These are phyloP conservation scores for Microplitis manilae DNA, from an alignment of 2,888 invertebrate species.

Conservation along the genomic window DNA sequence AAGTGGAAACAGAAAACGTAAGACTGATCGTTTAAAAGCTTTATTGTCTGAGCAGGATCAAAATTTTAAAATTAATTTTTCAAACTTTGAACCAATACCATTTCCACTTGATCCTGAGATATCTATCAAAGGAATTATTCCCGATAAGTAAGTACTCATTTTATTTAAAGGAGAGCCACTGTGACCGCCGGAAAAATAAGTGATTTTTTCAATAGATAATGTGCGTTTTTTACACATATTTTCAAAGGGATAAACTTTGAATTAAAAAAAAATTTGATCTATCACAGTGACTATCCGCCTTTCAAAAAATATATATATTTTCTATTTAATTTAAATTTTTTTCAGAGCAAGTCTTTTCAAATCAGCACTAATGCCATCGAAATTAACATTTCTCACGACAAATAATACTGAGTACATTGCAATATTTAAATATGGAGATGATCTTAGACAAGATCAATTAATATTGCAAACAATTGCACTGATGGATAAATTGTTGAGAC, in stretches of 20 bases:
- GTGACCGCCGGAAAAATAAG: too few species aligned
- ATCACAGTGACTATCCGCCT: neutral
- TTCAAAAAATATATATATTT: neutral
- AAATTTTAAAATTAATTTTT: constrained; percentile 89
- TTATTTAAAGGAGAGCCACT: constrained; percentile 4
- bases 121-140: constrained; percentile 88
- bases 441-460: constrained; percentile 96
- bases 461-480: constrained; percentile 98
- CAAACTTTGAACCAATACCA: constrained; percentile 92
- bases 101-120: constrained; percentile 96
- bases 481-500: constrained; percentile 95
- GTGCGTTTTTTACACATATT: too few species aligned
- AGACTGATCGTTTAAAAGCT: constrained; percentile 90
- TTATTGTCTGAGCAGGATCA: constrained; percentile 84
- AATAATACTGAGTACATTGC: constrained; percentile 90
- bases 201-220: too few species aligned
- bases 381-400: constrained; percentile 88
- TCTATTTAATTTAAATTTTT: constrained; percentile 36
- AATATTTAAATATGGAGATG: constrained; percentile 98
- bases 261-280: neutral
- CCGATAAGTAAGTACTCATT: constrained; percentile 77
- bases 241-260: neutral
- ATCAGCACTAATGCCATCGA: constrained; percentile 95
- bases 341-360: constrained; percentile 89
- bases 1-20: constrained; percentile 91